phyloP scores from a whole-genome alignment of 2,113 vertebrate genomes.

The Peromyscus maniculatus region DNA sequence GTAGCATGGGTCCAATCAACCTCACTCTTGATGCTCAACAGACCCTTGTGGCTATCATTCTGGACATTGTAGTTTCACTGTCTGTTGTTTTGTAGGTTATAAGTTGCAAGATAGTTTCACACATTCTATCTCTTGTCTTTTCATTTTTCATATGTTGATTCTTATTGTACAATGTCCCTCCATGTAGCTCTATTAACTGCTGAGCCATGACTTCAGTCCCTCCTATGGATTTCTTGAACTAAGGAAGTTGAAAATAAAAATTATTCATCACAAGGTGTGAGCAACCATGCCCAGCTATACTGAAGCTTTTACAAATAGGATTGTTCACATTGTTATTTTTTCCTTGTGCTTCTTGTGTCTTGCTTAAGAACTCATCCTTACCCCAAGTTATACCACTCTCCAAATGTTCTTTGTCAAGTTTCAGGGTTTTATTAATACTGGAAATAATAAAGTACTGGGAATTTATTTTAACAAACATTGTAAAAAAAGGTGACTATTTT shows the following conservation, averaged over 20 bases:
- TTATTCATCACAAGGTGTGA: background rate
- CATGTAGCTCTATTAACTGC: background rate
- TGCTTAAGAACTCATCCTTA: background rate
- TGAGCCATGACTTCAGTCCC: background rate
- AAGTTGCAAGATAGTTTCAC: constrained; percentile 21
- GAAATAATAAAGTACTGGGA: background rate
- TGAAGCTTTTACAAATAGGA: background rate
- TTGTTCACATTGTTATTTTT: background rate
- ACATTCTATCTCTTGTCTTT: background rate
- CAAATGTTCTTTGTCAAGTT: background rate
- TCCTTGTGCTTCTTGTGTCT: background rate
- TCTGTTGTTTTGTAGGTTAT: background rate
- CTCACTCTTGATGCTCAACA: background rate
- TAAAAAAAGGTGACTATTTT: background rate
- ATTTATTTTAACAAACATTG: background rate
- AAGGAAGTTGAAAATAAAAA: background rate
- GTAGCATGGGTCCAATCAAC: background rate
- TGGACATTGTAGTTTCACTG: background rate
- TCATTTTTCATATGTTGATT: background rate
- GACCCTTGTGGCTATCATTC: background rate
- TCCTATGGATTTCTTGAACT: background rate
- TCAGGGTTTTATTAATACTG: background rate
- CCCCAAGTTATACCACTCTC: background rate
- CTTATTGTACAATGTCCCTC: background rate
- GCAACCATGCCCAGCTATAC: background rate